Evolutionary conservation across 2,888 invertebrate species (phyloP), one percentile per base, ranked within the genome.

Genomic region (Drosophila anomelani): DNA sequence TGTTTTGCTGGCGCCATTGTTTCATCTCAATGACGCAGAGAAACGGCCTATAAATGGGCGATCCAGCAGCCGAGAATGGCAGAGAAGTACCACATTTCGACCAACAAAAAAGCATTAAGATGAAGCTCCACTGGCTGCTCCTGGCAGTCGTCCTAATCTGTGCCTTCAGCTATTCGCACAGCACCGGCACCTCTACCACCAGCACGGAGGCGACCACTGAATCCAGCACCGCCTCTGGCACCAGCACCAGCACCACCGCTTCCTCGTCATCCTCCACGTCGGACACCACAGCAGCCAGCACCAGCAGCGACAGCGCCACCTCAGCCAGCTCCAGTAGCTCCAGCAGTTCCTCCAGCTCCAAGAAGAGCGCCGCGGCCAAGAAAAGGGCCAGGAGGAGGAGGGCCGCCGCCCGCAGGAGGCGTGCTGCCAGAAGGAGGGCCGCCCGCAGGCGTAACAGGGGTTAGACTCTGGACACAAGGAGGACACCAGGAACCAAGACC

Each of bases 41-140:
- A 23, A n/a, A 0, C 13, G n/a, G 38, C 36, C 12, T 75, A 73
- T 75, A 73, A 58, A 73, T 75, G 43, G 57, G n/a, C 41, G 12
- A 12, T 53, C 23, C 51, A 23, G 51, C 34, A 8, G 5, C 4
- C 20, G 26, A 26, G 36, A 41, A 38, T 2, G 41, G 2, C 68
- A 68, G 62, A 60, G 60, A 62, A 62, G 44, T 44, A n/a, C 17
- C 34, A 34, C 56, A 34, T 7, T 57, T n/a, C 34, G 17, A 20
- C 9, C 32, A 2, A 6, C 15, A 15, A 23, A 23, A 15, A 15
- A n/a, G 3, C 8, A 29, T 6, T 41, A 51, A 23, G 1, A 74
- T 74, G 74, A 75, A 74, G 54, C 75, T 74, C 15, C 74, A 74
- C 26, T 74, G 51, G 55, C 55, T 74, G 39, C 56, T 76, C 1